Conservation (phyloP, 2,113 vertebrate species). For the Polypterus senegalus region DNA sequence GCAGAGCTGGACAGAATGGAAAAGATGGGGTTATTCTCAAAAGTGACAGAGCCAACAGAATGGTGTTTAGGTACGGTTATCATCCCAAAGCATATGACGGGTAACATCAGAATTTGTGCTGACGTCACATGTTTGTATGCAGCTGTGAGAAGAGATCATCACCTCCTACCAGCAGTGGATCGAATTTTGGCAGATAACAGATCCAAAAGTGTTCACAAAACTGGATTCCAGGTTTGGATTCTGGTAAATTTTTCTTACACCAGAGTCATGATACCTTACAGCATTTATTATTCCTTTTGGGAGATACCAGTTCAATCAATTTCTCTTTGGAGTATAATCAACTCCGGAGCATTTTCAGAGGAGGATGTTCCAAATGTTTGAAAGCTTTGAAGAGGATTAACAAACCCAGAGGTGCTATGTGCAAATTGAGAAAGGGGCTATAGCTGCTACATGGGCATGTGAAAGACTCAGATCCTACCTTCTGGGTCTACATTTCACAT, state of each 20-base stretch:
- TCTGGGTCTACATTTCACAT: conserved; percentile 7
- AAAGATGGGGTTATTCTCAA: conserved; percentile 3
- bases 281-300: conserved; percentile 1
- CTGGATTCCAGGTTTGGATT: conserved; percentile 1
- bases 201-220: conserved; percentile 13
- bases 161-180: conserved; percentile 12
- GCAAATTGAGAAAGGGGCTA: conserved; percentile 20
- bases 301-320: conserved; percentile 9
- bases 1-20: conserved; percentile 17
- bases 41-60: conserved; percentile 10
- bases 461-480: conserved; percentile 14
- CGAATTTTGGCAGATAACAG: conserved; percentile 7
- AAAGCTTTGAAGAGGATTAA: conserved; percentile 14
- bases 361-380: conserved; percentile 6
- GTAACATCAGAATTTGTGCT: conserved; percentile 2
- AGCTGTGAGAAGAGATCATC: conserved; percentile 1
- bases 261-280: no score
- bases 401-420: conserved; percentile 10
- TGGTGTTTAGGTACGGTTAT: conserved; percentile 13
- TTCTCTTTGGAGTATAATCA: conserved; percentile 15
- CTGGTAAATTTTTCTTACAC: background rate
- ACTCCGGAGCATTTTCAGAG: conserved; percentile 14
- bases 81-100: conserved; percentile 6
- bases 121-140: conserved; percentile 6
- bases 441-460: conserved; percentile 18